These are phyloP conservation scores for Amphiprion percula DNA, from an alignment of 2,113 vertebrate genomes.

Conservation along the genomic window DNA sequence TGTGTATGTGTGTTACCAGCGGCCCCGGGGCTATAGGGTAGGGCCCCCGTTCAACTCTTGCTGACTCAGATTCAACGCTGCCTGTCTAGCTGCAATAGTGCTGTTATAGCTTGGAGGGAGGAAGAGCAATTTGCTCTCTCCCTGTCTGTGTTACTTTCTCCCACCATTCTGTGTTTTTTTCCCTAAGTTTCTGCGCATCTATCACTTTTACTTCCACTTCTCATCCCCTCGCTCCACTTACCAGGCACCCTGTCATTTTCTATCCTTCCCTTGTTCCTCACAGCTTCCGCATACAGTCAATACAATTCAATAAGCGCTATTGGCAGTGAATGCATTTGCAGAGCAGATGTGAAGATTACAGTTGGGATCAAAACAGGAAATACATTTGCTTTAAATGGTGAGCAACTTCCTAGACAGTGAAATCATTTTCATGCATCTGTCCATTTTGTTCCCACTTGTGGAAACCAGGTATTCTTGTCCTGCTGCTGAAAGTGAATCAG, in stretches of 20 bases:
- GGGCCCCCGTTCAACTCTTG: conserved; percentile 71
- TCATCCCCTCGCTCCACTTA: conserved; percentile 30
- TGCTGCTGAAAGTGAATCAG: conserved; percentile 15
- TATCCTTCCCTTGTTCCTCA: not conserved
- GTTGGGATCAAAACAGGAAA: conserved; percentile 61
- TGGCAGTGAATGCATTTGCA: conserved; percentile 34
- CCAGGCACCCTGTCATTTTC: conserved; percentile 27
- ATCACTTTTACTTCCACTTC: conserved; percentile 53
- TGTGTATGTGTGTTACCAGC: conserved; percentile 36
- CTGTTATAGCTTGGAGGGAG: conserved; percentile 51
- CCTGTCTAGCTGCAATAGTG: conserved; percentile 67
- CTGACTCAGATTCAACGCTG: conserved; percentile 77
- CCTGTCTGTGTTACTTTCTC: conserved; percentile 28
- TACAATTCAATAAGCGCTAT: conserved; percentile 57
- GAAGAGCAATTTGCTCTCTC: conserved; percentile 53
- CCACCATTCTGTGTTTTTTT: not conserved
- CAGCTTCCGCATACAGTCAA: conserved; percentile 35
- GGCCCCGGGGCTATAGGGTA: conserved; percentile 62
- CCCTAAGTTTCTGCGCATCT: not conserved
- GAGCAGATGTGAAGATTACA: conserved; percentile 45
- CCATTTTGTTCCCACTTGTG: conserved; percentile 9
- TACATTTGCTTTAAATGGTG: conserved; percentile 57
- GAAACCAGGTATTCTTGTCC: conserved; percentile 48
- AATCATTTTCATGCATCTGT: conserved; percentile 3
- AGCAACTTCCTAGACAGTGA: conserved; percentile 29